Evolutionary conservation across 2,888 invertebrate species (phyloP).

Genomic region (Cosmorhoe ocellata): DNA sequence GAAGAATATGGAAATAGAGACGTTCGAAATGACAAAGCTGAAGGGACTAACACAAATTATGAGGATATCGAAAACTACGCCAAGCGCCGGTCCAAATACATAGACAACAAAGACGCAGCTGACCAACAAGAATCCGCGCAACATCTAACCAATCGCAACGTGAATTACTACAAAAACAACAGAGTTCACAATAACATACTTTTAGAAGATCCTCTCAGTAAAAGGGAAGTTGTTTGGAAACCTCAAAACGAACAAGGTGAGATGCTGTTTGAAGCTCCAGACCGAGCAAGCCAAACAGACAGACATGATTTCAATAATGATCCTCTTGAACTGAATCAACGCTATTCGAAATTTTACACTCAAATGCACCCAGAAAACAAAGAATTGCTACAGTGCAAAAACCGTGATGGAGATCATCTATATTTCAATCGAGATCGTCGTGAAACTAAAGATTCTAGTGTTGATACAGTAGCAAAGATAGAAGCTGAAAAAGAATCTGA

Average conservation of each 20-base stretch:
- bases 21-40: constrained; percentile 37
- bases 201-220: constrained; percentile 37
- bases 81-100: constrained; percentile 37
- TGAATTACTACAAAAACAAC: constrained; percentile 34
- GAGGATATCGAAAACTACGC: constrained; percentile 30
- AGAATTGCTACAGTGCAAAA: constrained; percentile 41
- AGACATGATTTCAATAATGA: constrained; percentile 47
- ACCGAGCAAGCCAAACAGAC: constrained; percentile 39
- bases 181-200: constrained; percentile 34
- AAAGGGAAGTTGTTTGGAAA: constrained; percentile 39
- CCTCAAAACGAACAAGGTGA: constrained; percentile 47
- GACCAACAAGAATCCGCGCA: constrained; percentile 42
- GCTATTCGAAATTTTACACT: constrained; percentile 42
- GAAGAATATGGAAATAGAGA: constrained; percentile 34
- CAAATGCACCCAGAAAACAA: constrained; percentile 47
- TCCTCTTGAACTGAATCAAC: constrained; percentile 39
- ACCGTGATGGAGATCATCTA: constrained; percentile 39
- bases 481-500: constrained; percentile 30
- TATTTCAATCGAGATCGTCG: constrained; percentile 57
- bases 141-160: constrained; percentile 37
- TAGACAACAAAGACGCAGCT: constrained; percentile 36
- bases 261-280: constrained; percentile 46
- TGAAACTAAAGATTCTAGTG: constrained; percentile 37
- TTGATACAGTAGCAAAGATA: constrained; percentile 25
- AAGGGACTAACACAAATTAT: constrained; percentile 21